Percentiles rank a stretch among this genome's conserved stretches.
Conservation (phyloP, 2,888 invertebrate species). For the Coleophora deauratella region DNA sequence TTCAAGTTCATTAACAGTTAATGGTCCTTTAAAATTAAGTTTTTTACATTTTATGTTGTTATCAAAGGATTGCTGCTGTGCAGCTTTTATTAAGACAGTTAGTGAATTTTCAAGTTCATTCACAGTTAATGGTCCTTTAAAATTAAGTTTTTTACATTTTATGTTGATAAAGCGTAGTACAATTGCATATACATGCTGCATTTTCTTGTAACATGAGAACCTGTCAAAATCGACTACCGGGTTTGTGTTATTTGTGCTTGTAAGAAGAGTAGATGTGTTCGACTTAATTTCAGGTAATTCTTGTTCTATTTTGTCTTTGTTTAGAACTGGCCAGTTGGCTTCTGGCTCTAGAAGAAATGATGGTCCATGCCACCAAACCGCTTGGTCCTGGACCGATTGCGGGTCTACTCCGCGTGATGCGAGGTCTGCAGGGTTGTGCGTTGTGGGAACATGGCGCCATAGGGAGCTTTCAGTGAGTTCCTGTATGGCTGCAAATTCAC, state of each 20-base stretch:
- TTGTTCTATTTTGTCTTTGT: neutral
- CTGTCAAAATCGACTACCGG: neutral
- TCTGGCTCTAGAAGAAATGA: neutral
- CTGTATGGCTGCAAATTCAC: neutral
- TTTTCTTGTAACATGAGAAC: neutral
- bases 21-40: no score
- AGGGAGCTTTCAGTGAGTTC: neutral
- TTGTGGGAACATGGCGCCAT: conserved; percentile 2
- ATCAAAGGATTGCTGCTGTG: no score
- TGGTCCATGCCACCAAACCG: neutral
- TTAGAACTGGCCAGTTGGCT: neutral
- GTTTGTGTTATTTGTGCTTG: neutral
- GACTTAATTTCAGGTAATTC: neutral
- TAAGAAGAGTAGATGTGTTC: no score
- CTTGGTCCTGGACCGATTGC: neutral
- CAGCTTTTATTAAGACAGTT: no score
- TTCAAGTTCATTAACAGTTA: no score
- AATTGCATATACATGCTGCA: neutral
- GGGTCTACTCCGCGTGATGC: conserved; percentile 1
- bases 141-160: no score
- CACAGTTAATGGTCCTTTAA: no score
- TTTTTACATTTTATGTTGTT: neutral
- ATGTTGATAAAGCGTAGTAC: neutral
- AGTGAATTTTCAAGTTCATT: no score
- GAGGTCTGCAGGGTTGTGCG: conserved; percentile 1